Evolutionary conservation across 2,797 vertebrate species (phyloP).

Genomic region (Odontamblyopus rebecca): DNA sequence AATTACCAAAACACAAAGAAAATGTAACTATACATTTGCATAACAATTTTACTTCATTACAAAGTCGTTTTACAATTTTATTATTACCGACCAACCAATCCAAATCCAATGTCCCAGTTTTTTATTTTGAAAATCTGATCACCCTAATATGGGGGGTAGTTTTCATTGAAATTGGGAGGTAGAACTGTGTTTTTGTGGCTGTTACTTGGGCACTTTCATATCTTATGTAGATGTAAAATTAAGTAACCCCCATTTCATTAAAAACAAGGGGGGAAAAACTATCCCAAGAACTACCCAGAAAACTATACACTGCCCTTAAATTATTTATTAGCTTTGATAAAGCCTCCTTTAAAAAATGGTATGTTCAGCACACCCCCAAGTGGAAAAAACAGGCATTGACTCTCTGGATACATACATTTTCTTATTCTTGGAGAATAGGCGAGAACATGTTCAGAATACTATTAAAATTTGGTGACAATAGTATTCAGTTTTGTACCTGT

Average conservation of each 20-base stretch:
- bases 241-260: neutral
- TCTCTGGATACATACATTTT: neutral
- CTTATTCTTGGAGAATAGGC: neutral
- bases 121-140: no score
- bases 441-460: neutral
- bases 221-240: neutral
- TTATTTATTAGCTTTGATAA: neutral
- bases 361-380: neutral
- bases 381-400: neutral
- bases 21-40: no score
- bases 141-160: no score
- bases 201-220: neutral
- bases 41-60: no score
- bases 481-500: no score
- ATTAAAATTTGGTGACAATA: neutral
- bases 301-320: neutral
- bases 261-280: neutral
- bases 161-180: neutral
- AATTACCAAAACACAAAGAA: no score
- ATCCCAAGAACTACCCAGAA: neutral
- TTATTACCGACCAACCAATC: no score
- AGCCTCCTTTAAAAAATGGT: neutral
- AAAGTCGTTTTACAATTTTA: no score
- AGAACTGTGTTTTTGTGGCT: neutral
- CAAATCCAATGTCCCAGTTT: no score